Base-by-base conservation (phyloP, 2,888 invertebrate genomes). In the Plebejus argus region DNA sequence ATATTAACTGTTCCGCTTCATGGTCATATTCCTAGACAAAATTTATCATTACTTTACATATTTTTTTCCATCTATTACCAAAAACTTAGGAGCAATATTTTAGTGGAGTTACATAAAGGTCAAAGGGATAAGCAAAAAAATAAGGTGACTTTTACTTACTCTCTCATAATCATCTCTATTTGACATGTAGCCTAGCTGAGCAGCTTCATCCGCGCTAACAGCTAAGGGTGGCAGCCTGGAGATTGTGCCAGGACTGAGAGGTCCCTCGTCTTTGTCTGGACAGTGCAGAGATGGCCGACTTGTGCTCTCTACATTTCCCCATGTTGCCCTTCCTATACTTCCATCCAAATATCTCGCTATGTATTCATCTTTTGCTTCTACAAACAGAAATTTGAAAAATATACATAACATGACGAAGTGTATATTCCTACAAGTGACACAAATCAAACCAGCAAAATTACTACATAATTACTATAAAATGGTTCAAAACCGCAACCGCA, bases 121-220 rank as follows among this genome's bases (percentile, higher is more conserved):
- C 35, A 39, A 39, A 39, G 39, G 39, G 39, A 39, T 56, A 18
- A 56, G 8, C 0, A 56, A 58, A 58, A 7, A 6, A 58, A 56
- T n/a, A n/a, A n/a, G 20, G 56, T 58, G 56, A 20, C n/a, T 2
- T 20, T 70, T 78, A 84, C 86, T 86, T 90, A 98, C 98, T 90
- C 98, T 95, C 94, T 99, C 99, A 94, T 98, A 99, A 88, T 99
- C 99, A 95, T 99, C 99, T 86, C 99, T 95, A 86, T 98, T 97
- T 3, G 99, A 98, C 97, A 98, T 98, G 86, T 99, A 99, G 2
- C 98, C 98, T 12, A 99, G 94, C 85, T 98, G 97, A 56, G 96
- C 95, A 53, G 98, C 98, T 91, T 99, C 98, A 86, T 98, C 98
- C 0, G 95, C 91, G 12, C 96, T 96, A 77, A 98, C 96, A 83